Evolutionary conservation across 53 echinoderm and acorn worm genomes (phyloP), one percentile per base, ranked within the genome.

Genomic region (Luidia sarsii): DNA sequence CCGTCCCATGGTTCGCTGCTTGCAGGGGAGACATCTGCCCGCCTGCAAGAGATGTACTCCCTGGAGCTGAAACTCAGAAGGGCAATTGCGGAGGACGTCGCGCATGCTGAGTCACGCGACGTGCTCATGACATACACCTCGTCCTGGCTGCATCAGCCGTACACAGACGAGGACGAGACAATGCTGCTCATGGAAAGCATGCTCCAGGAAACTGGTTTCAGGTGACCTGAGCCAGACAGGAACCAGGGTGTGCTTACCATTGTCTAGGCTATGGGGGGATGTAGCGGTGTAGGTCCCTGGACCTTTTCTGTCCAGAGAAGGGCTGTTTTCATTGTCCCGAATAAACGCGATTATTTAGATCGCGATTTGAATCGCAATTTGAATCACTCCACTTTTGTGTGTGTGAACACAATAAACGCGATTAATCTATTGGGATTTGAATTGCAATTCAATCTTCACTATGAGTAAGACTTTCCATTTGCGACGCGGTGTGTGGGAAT

Each of bases 141-240:
- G 14, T 39, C 83, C 18, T 95, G 93, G 96, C 86, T 85, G 1
- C 90, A 90, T 75, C 90, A 95, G 50, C 93, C 96, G 0, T 95
- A 95, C 51, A 85, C 93, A 4, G 93, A 90, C 29, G 83, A 95
- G 10, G 51, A 71, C 19, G 72, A 82, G 9, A 81, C 70, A 10
- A 41, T 75, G 3, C 46, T 86, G 4, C 48, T 95, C 13, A 11
- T 41, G 41, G 87, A 95, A 67, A 83, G 90, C 45, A 86, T 95
- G 93, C 88, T 95, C 28, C 59, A 65, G 34, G 96, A 95, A 70
- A 90, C 96, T 21, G 93, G 93, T 4, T 83, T 86, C 24, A 93
- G 93, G 80, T 93, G 85, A 88, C 88, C 80, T 36, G 27, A 1
- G 16, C 13, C 31, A 0, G 55, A 21, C 55, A 54, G 55, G 1